A percentile compares a stretch with the other conserved stretches of the same genome.
phyloP scores from a whole-genome alignment of 2,797 vertebrate genomes.

The Arvicola amphibius region DNA sequence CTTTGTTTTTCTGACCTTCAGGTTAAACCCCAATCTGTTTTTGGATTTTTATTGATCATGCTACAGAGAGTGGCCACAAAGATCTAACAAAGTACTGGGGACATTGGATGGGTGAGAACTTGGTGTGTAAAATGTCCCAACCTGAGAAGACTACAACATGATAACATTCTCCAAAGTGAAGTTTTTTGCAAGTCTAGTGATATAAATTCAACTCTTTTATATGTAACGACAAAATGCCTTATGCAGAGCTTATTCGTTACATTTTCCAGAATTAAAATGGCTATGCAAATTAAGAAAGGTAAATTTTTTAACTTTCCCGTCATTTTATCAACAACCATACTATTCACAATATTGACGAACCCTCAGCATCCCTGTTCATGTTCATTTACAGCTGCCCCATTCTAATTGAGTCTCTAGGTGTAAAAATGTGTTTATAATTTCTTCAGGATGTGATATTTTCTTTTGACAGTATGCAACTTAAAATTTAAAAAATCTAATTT shows the following conservation, averaged over 20 bases:
- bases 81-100: not conserved
- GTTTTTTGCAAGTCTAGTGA: not conserved
- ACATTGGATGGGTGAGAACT: not conserved
- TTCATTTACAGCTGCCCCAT: not conserved
- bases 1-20: no score
- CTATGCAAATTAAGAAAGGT: not conserved
- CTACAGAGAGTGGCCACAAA: not conserved
- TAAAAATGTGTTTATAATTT: not conserved
- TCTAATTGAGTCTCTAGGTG: not conserved
- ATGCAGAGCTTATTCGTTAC: not conserved
- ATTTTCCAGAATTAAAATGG: slow-evolving; percentile 37
- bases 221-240: slow-evolving; percentile 21
- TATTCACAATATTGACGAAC: not conserved
- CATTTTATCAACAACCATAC: not conserved
- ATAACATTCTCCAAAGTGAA: no score
- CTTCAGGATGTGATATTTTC: not conserved
- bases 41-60: no score
- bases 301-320: not conserved
- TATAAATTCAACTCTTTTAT: slow-evolving; percentile 8
- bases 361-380: not conserved
- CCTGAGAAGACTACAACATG: not conserved
- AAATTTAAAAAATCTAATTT: slow-evolving; percentile 56
- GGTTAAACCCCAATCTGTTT: no score
- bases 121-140: not conserved
- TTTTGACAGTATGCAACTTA: slow-evolving; percentile 7